Evolutionary conservation across 2,797 vertebrate genomes (phyloP), one percentile per base, ranked within the genome.

Genomic region (Dipus sagitta): DNA sequence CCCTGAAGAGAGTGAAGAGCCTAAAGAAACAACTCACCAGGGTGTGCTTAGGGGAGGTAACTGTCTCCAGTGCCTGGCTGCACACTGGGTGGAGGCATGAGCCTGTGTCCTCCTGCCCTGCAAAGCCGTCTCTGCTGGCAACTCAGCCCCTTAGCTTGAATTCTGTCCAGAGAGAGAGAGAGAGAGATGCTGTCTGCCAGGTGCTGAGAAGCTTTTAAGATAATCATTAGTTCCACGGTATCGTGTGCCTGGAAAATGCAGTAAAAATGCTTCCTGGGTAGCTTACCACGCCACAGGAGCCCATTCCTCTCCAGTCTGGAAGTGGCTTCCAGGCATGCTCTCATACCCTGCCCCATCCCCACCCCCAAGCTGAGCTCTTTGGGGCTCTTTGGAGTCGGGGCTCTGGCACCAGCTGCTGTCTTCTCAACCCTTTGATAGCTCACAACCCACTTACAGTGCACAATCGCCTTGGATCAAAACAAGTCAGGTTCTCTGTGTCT

Each of bases 41-140:
- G 34, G 99, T 99, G 82, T 99, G 98, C 97, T 95, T 99, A 67
- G 98, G 98, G 54, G 99, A 99, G 99, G 99, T 99, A 80, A 97
- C 89, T 38, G 15, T 91, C 42, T 67, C 1, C 23, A 1, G 0
- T 10, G 10, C 6, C 30, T 0, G 0, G 38, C n/a, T 26, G 14
- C 24, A 4, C 11, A 1, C 32, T 0, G 2, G 30, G 32, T n/a
- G 28, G 12, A 11, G 54, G 42, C 30, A 0, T 42, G 13, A 71
- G 17, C 65, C 30, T 23, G 3, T 26, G 28, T 84, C 28, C 21
- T 71, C 80, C 24, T 4, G 13, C 6, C 32, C 0, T 60, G 38
- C 77, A 82, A 78, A 38, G 75, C 26, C n/a, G 17, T 3, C 26
- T 71, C 20, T 32, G 47, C 60, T 74, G 67, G 0, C 52, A 42